phyloP scores from a whole-genome alignment of 2,113 vertebrate species.

The Pituophis catenifer region DNA sequence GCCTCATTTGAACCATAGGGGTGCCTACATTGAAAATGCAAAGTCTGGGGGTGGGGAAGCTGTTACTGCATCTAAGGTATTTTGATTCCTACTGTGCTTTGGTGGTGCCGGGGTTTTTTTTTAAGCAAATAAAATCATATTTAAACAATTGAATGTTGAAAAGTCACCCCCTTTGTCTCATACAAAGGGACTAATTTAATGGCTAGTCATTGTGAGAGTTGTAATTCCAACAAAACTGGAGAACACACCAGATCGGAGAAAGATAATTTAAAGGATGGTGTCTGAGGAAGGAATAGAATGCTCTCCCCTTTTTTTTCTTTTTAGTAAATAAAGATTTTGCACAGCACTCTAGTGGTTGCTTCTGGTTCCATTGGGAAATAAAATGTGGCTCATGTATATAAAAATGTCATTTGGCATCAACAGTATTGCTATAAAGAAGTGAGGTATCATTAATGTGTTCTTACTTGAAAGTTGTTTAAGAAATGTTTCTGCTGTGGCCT shows the following conservation, averaged over 20 bases:
- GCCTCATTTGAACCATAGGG: not conserved
- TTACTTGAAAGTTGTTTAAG: not conserved
- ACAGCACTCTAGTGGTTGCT: not conserved
- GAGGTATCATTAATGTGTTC: not conserved
- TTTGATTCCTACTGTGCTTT: conserved; percentile 41
- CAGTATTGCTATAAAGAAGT: not conserved
- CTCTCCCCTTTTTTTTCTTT: not conserved
- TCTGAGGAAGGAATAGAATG: not conserved
- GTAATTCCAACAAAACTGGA: not conserved
- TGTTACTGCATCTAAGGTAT: not conserved
- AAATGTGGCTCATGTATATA: not conserved
- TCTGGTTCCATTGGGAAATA: not conserved
- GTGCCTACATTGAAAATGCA: not conserved
- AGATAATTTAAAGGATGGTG: not conserved
- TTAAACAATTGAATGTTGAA: not conserved
- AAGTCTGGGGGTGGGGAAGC: not conserved
- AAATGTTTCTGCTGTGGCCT: not conserved
- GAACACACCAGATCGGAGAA: not conserved
- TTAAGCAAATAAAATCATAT: not conserved
- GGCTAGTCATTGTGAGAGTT: no score
- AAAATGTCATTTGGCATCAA: not conserved
- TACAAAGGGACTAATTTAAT: not conserved
- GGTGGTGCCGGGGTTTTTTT: not conserved
- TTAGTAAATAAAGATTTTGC: not conserved
- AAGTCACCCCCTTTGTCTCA: not conserved